Evolutionary conservation across 1,140 invertebrate genomes (phyloP), one percentile per base, ranked within the genome.

Genomic region (Mycetomoellerius zeteki): DNA sequence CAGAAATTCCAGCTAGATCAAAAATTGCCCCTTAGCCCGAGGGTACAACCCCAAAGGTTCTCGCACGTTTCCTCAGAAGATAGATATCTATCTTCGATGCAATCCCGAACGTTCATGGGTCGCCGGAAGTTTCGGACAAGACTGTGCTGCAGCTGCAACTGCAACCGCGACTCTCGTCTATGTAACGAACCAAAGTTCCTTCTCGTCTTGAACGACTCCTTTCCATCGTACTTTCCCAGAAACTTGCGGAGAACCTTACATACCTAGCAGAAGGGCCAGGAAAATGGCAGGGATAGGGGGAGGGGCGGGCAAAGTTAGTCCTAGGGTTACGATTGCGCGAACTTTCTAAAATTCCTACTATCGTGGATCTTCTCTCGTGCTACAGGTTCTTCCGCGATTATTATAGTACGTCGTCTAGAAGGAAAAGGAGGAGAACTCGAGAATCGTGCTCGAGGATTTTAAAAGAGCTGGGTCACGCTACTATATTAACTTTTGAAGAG

Each of bases 141-240:
- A 64, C 37, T 24, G 73, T 16, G 58, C 30, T 33, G 30, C 82
- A 62, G 58, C 58, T 78, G 75, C 75, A 52, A 85, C 72, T 60
- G 78, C 78, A 27, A 67, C 75, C 75, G 60, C 62, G 54, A 52
- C 52, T 56, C 75, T 50, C 56, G 16, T 52, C 14, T 56, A 27
- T 50, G 71, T 89, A 89, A 89, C 88, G 85, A 87, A 89, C 75
- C 58, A 65, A 86, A 89, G 71, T 89, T 89, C 75, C 76, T 19
- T 30, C 62, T 82, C 24, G 43, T 65, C 37, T 24, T 47, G 24
- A 78, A 78, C 60, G 76, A 76, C 73, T 67, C 84, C 30, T 43
- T 82, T 86, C 60, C 58, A 33, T 82, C 33, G 65, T 43, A 72
- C 78, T 81, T 81, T 72, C 58, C 33, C 50, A 14, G 24, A 81